Conservation (phyloP, 1,140 invertebrate genomes). For the Drosophila carrolli region DNA sequence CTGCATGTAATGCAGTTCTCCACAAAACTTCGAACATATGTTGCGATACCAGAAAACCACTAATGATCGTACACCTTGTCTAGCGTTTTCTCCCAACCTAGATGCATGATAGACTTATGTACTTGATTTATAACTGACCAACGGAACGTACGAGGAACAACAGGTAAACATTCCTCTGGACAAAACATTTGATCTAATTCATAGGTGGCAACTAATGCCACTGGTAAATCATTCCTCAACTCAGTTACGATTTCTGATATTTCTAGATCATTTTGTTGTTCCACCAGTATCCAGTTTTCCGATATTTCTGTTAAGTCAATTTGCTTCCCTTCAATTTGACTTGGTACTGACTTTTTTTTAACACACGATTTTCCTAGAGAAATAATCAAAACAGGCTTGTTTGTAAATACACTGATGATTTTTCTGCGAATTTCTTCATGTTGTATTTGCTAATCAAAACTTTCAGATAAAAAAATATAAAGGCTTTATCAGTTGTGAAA, state of each 20-base stretch:
- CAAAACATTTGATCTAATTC: no score
- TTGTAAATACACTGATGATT: conserved; percentile 1
- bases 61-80: no score
- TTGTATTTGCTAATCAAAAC: background rate
- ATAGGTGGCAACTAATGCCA: background rate
- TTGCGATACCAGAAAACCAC: no score
- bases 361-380: background rate
- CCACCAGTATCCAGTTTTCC: background rate
- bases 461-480: background rate
- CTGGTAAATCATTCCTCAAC: background rate
- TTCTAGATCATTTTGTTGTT: background rate
- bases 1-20: no score
- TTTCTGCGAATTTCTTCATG: background rate
- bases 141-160: no score
- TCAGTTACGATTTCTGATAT: background rate
- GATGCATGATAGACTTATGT: no score
- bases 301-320: background rate
- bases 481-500: background rate
- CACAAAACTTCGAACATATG: no score
- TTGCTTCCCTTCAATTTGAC: background rate
- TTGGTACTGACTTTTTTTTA: background rate
- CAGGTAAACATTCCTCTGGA: no score
- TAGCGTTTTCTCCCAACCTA: no score
- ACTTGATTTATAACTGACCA: no score
- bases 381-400: background rate